Conservation (phyloP, 2,113 vertebrate genomes). For the Lates calcarifer region DNA sequence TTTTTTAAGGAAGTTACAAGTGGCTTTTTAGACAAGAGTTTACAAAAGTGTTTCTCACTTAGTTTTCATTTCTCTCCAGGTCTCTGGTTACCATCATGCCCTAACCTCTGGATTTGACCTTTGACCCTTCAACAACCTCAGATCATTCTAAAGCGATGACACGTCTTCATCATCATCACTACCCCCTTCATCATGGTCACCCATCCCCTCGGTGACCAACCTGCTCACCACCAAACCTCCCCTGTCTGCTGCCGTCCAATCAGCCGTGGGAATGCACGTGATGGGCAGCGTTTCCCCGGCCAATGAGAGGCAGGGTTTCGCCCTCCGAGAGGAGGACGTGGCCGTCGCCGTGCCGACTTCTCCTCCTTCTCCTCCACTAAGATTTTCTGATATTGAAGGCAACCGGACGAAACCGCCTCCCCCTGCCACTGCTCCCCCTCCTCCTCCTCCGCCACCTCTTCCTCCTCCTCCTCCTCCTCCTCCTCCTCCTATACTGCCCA, state of each 20-base stretch:
- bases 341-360: slow-evolving; percentile 78
- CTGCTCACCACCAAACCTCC: not conserved
- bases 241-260: slow-evolving; percentile 39
- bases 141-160: slow-evolving; percentile 31
- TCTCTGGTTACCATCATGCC: not conserved
- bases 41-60: not conserved
- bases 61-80: not conserved
- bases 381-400: not conserved
- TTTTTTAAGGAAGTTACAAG: no score
- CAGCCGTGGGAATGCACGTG: slow-evolving; percentile 88
- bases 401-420: not conserved
- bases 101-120: not conserved
- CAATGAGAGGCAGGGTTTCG: slow-evolving; percentile 86
- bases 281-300: slow-evolving; percentile 90
- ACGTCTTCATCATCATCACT: not conserved
- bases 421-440: slow-evolving; percentile 62
- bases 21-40: no score
- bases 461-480: slow-evolving; percentile 71
- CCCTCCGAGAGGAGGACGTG: slow-evolving; percentile 65
- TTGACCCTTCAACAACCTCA: not conserved
- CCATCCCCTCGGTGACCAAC: not conserved
- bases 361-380: slow-evolving; percentile 51
- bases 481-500: slow-evolving; percentile 75
- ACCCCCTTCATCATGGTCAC: slow-evolving; percentile 6
- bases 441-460: slow-evolving; percentile 60